A percentile compares a stretch with the other conserved stretches of the same genome.
Conservation (phyloP, 2,113 vertebrate genomes). For the Tupaia tana region DNA sequence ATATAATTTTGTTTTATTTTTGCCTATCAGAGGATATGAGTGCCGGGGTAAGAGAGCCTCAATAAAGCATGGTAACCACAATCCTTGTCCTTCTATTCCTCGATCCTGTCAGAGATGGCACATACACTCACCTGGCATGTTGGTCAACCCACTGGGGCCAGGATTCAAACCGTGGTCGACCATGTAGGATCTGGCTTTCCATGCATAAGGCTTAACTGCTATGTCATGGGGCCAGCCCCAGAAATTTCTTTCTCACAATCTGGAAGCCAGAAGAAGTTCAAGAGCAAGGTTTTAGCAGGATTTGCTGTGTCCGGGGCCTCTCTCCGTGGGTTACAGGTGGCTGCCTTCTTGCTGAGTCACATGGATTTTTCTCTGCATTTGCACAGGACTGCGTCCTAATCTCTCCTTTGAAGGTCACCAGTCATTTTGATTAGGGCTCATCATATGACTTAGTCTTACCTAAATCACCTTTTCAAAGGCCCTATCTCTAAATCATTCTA, state of each 20-base stretch:
- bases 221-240: background rate
- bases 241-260: constrained; percentile 9
- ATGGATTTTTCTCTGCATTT: background rate
- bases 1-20: too few relatives aligned
- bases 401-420: background rate
- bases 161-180: too few relatives aligned
- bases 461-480: background rate
- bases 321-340: background rate
- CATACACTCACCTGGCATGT: too few relatives aligned
- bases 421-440: background rate
- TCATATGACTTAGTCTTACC: background rate
- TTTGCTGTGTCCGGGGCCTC: background rate
- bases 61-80: too few relatives aligned
- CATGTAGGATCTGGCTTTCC: too few relatives aligned
- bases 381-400: background rate
- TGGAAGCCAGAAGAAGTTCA: background rate
- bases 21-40: too few relatives aligned
- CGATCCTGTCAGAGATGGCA: too few relatives aligned
- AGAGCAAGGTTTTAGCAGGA: background rate
- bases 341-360: background rate
- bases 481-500: background rate
- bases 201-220: too few relatives aligned
- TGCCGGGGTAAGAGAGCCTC: too few relatives aligned
- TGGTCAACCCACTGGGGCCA: too few relatives aligned
- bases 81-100: too few relatives aligned